Base-by-base conservation (phyloP, 2,113 vertebrate genomes). In the Nibea albiflora region DNA sequence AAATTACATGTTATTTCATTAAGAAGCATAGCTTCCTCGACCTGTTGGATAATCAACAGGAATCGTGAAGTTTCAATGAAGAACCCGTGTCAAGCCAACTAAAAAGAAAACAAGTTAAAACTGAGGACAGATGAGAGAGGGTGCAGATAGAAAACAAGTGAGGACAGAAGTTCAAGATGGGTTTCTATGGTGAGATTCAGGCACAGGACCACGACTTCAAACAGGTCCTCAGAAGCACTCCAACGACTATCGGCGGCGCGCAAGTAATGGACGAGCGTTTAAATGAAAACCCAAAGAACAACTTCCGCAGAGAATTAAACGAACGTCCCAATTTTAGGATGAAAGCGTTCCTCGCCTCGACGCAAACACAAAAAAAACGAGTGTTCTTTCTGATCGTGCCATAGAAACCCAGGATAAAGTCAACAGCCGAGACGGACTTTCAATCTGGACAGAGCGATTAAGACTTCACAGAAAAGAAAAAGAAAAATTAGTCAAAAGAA, bases 1-100 rank as follows among this genome's bases (percentile, higher is more conserved):
- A 93, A 95, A 94, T 94, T 92, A 94, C 90, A 93, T 88, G 94
- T 95, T 94, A 95, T 95, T 95, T 95, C 94, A 95, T 95, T 95
- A 93, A 95, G 95, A 94, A 95, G 94, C 95, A 95, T 94, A 82
- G 94, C 92, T 94, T 95, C 95, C 93, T 95, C 95, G 92, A 95
- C 95, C 94, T 95, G 94, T 95, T 94, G 95, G 92, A 92, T 94
- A 94, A 95, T 94, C 94, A 95, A 95, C 93, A 95, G 94, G 93
- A 94, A 94, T 94, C 22, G 94, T 95, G 93, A 95, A 94, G 91
- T 93, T 95, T 95, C 90, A 92, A 94, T 93, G 94, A 90, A 93
- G 93, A 90, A 94, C 90, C 81, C 79, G 89, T 88, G 92, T 92
- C 90, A 92, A 88, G 89, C 68, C 84, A 88, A 93, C 94, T 94